phyloP scores from a whole-genome alignment of 2,113 vertebrate species.

The Donacobius atricapilla region DNA sequence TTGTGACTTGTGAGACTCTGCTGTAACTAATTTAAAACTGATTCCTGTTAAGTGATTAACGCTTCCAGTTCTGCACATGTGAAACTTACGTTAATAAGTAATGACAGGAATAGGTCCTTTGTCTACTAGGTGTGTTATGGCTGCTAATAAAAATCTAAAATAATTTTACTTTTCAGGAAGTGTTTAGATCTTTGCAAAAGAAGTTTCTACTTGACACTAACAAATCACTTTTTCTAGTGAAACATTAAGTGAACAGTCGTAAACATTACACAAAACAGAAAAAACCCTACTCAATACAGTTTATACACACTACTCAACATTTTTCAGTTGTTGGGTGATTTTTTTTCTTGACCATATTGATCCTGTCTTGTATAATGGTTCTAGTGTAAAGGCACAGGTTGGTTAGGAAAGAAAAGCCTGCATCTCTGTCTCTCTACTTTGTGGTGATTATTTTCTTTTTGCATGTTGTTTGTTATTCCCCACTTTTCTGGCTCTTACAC shows the following conservation, averaged over 20 bases:
- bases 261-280: conserved; percentile 70
- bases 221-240: conserved; percentile 64
- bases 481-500: conserved; percentile 30
- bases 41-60: not conserved
- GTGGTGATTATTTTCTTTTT: not conserved
- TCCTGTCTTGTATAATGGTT: conserved; percentile 78
- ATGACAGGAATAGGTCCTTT: not conserved
- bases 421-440: conserved; percentile 18
- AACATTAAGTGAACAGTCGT: conserved; percentile 64
- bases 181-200: conserved; percentile 20
- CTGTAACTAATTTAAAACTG: not conserved
- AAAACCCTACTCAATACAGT: conserved; percentile 55
- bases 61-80: not conserved
- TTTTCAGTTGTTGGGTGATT: conserved; percentile 69
- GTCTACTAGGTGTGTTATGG: not conserved
- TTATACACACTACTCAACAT: conserved; percentile 76
- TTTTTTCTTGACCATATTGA: conserved; percentile 58
- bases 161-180: not conserved
- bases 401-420: conserved; percentile 80
- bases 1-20: not conserved
- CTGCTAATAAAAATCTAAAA: conserved; percentile 44
- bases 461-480: conserved; percentile 22
- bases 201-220: conserved; percentile 32
- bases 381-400: conserved; percentile 90
- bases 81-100: not conserved